Conservation (phyloP, 2,797 vertebrate genomes). For the Podarcis lilfordi region DNA sequence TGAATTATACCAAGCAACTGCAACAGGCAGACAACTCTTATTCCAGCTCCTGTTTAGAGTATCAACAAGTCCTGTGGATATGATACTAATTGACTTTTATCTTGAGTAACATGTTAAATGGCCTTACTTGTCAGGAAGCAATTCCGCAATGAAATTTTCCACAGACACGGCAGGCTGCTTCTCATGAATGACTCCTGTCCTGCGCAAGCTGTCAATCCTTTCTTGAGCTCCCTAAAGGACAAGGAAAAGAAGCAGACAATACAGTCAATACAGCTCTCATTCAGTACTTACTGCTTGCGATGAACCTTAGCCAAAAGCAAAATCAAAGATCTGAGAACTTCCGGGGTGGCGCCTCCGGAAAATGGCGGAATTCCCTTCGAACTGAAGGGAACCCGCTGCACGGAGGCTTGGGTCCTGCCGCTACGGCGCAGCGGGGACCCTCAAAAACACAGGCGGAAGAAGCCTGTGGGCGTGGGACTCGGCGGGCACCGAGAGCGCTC, state of each 20-base stretch:
- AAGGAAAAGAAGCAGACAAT: not conserved
- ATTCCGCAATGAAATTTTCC: conserved; percentile 95
- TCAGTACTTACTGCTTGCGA: not conserved
- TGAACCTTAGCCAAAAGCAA: not conserved
- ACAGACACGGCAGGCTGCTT: conserved; percentile 94
- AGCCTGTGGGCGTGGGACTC: too few relatives aligned
- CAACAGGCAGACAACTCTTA: not conserved
- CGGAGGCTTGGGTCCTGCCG: too few relatives aligned
- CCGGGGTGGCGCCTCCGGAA: too few relatives aligned
- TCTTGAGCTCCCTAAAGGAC: conserved; percentile 91
- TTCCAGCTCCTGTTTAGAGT: not conserved
- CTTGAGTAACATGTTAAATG: not conserved
- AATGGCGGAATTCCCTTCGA: too few relatives aligned
- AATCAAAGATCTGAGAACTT: not conserved
- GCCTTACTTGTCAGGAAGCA: conserved; percentile 95
- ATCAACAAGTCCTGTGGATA: not conserved
- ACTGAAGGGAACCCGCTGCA: too few relatives aligned
- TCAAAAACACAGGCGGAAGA: too few relatives aligned
- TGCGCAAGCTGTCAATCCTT: conserved; percentile 90
- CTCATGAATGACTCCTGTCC: conserved; percentile 90
- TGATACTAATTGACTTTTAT: not conserved
- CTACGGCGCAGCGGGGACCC: too few relatives aligned
- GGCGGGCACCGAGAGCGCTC: too few relatives aligned
- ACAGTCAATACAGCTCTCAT: not conserved
- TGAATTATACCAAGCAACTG: not conserved